Base-by-base conservation (phyloP, 2,797 vertebrate species). In the Rhadinocentrus ornatus region DNA sequence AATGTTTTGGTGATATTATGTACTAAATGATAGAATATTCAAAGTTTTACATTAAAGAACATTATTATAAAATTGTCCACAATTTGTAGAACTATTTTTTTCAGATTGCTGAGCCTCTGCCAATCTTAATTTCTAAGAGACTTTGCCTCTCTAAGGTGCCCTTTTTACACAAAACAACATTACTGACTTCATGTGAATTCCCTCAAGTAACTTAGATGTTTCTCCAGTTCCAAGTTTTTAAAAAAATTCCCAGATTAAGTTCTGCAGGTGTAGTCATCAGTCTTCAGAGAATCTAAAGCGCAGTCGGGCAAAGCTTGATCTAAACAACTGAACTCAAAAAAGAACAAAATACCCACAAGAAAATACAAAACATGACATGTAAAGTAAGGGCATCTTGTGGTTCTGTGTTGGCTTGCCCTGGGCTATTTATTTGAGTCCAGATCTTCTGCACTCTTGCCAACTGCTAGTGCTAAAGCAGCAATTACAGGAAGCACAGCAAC, bases 361-460 rank as follows among this genome's bases (percentile, higher is more conserved):
- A 87, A 66, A 91, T 37, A 88, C 73, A 89, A 89, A 91, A 89
- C 83, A 88, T 88, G 89, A 93, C 89, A 89, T 52, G 55, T 41
- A 66, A 80, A 82, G 84, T 71, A 78, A 76, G 87, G 87, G 72
- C 84, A 87, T 86, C 66, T 79, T 9, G 68, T 54, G 60, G 66
- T 73, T 75, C 73, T 73, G 71, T 31, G 78, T 66, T 69, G 56
- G 66, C 35, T 77, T 53, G 90, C 91, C 69, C 57, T 16, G 16
- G 90, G 90, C 89, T 78, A 78, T 90, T 81, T 83, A 82, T 90
- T 83, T 81, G 75, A 35, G 74, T 72, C 83, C 86, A 70, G 73
- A 87, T 88, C 75, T 73, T 71, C 64, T 75, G 67, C 66, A 64
- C 74, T 83, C 61, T 34, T 54, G 72, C 85, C 86, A 85, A 78